Evolutionary conservation across 2,888 invertebrate species (phyloP), one percentile per base, ranked within the genome.

Genomic region (Pollenia angustigena): DNA sequence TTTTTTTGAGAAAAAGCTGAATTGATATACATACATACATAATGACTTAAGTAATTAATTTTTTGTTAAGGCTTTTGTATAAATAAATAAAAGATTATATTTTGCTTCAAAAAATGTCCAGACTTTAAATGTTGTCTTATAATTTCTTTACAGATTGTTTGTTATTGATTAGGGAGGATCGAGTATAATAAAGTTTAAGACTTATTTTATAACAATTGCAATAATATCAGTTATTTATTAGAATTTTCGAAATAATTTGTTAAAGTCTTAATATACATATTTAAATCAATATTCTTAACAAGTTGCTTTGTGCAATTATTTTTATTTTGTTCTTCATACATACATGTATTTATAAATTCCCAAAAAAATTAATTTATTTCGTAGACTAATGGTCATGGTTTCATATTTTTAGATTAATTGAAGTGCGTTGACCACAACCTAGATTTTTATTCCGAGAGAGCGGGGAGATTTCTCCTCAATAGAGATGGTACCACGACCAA

Each of bases 271-370:
- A 44, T 64, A 46, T 9, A 16, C 11, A 44, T 9, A 44, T 32
- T 32, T 32, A n/a, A 66, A 66, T 66, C 64, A 66, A 66, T 48
- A 66, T 66, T 66, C 64, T 46, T 1, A 1, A 12, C 46, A 66
- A 66, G 64, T 66, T 66, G 32, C 1, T 48, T 44, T 46, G 18
- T 18, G 7, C 64, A 66, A 23, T 46, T 8, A 12, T 46, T 64
- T 64, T 9, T 2, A 23, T 64, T 44, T n/a, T n/a, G n/a, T n/a
- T n/a, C n/a, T n/a, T n/a, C n/a, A n/a, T n/a, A n/a, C n/a, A n/a
- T n/a, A n/a, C n/a, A n/a, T 32, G 4, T 2, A 32, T 32, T 6
- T 32, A 32, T 32, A 32, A 32, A 32, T 32, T 32, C 6, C 32
- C 0, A 6, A 32, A 32, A 6, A 32, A 32, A 6, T 6, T 32